A percentile compares a stretch with the other conserved stretches of the same genome.
These are phyloP conservation scores for Tiliacea citrago DNA, from an alignment of 2,888 invertebrate genomes.

Conservation along the genomic window DNA sequence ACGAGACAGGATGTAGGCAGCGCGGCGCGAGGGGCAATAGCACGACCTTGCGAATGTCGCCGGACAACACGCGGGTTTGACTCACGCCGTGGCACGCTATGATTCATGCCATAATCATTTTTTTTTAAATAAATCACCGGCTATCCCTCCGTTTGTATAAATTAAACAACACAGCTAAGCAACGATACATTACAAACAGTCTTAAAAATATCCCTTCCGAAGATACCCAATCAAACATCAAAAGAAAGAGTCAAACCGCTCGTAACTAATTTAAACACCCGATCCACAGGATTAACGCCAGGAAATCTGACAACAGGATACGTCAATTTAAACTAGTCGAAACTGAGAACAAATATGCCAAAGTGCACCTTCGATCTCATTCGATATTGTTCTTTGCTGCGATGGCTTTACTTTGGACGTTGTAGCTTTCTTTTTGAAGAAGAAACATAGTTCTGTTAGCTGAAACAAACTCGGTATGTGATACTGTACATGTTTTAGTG, in stretches of 20 bases:
- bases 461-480: constrained; percentile 60
- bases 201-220: constrained; percentile 72
- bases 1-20: constrained; percentile 72
- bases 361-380: constrained; percentile 71
- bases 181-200: constrained; percentile 40
- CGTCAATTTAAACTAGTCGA: constrained; percentile 87
- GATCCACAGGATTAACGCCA: constrained; percentile 84
- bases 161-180: constrained; percentile 60
- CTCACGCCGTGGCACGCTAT: constrained; percentile 70
- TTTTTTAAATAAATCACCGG: constrained; percentile 52
- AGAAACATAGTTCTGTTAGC: constrained; percentile 37
- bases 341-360: constrained; percentile 79
- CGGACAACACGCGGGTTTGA: constrained; percentile 77
- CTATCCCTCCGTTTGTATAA: constrained; percentile 52
- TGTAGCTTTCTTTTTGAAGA: constrained; percentile 71
- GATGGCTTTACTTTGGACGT: constrained; percentile 59
- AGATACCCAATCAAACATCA: constrained; percentile 79
- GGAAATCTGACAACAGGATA: constrained; percentile 89
- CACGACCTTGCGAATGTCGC: constrained; percentile 85
- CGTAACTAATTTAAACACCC: constrained; percentile 82
- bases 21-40: constrained; percentile 70
- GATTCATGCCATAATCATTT: constrained; percentile 74
- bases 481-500: constrained; percentile 65
- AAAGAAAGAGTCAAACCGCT: constrained; percentile 75
- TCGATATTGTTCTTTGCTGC: constrained; percentile 69